Evolutionary conservation across 2,888 invertebrate species (phyloP), one percentile per base, ranked within the genome.

Genomic region (Anaspis maculata): DNA sequence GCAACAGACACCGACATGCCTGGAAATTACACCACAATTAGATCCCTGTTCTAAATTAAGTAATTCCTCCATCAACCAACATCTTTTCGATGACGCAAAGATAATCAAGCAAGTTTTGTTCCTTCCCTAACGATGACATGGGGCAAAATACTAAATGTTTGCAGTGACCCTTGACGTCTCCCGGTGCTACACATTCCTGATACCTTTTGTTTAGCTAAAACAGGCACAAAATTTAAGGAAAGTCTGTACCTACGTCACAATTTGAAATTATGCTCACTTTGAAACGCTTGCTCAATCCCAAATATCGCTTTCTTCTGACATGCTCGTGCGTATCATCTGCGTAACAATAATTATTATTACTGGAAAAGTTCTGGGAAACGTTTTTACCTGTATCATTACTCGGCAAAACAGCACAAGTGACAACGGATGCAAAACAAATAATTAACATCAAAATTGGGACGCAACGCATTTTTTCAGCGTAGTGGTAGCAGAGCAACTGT

Each of bases 1-100:
- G 49, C 86, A 85, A 53, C 86, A 87, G 10, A 82, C 75, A n/a
- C 86, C 86, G 32, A 85, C 72, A 22, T 76, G 67, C 30, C 71
- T 72, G 38, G 13, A 46, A 45, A 24, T 25, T 34, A 27, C 14
- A 15, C 12, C 10, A 23, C n/a, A 30, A 27, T 16, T 6, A 12
- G 11, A 23, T 19, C n/a, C 15, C 12, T 19, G 19, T 19, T n/a
- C n/a, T n/a, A n/a, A 25, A 31, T 34, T 27, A 15, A 14, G 16
- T 23, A n/a, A n/a, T n/a, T n/a, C n/a, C n/a, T n/a, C n/a, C n/a
- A n/a, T n/a, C 22, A 10, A 13, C 22, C 5, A 3, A 80, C 76
- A 70, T 62, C 51, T 74, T 69, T 44, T 80, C 74, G 37, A 83
- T 79, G 22, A 83, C 70, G 59, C 86, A 86, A 30, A 79, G 62